Conservation (phyloP, 2,113 vertebrate species). For the Sebastes fasciatus region DNA sequence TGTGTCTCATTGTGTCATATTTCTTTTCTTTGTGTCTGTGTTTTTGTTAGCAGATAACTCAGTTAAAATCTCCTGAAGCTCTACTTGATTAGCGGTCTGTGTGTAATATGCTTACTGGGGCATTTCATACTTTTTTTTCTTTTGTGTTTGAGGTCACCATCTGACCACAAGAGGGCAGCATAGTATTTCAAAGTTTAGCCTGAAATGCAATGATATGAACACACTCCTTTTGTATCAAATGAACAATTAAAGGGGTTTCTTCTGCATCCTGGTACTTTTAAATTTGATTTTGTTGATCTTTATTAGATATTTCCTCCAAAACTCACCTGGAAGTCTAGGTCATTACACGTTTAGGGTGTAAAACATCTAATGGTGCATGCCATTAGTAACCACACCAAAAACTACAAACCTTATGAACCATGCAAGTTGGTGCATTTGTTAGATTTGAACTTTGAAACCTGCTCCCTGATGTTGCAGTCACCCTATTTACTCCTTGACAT, state of each 20-base stretch:
- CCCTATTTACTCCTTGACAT: background rate
- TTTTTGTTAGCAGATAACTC: background rate
- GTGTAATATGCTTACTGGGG: background rate
- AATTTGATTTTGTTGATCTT: background rate
- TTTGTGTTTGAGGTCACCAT: background rate
- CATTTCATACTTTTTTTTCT: background rate
- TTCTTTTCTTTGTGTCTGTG: background rate
- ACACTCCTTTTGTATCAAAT: background rate
- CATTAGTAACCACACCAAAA: background rate
- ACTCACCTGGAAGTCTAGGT: background rate
- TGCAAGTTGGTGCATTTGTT: background rate
- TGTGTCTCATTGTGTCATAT: background rate
- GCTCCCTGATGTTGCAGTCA: constrained; percentile 1
- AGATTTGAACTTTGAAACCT: constrained; percentile 1
- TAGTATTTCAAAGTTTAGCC: background rate
- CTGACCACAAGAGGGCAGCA: constrained; percentile 13
- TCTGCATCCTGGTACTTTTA: background rate
- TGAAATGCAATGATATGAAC: background rate
- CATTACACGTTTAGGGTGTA: background rate
- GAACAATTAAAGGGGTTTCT: background rate
- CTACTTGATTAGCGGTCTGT: background rate
- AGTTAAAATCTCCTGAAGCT: background rate
- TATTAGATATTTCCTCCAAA: background rate
- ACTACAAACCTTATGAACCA: background rate
- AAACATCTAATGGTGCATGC: background rate